A percentile compares a stretch with the other conserved stretches of the same genome.
These are phyloP conservation scores for Ctena decussata DNA, from an alignment of 2,888 invertebrate genomes.

Conservation along the genomic window DNA sequence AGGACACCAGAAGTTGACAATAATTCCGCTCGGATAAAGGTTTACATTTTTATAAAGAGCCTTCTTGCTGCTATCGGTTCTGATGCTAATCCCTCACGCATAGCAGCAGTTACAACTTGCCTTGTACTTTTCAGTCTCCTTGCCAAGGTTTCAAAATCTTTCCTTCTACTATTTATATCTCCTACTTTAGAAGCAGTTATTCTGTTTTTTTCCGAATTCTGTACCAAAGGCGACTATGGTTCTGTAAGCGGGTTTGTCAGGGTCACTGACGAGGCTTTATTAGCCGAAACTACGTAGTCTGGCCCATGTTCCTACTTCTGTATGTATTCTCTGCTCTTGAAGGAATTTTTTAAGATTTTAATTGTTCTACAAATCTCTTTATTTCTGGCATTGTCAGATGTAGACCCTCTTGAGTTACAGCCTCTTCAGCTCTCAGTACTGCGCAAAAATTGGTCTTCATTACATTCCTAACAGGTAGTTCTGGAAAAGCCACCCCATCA, in stretches of 20 bases:
- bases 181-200: not conserved
- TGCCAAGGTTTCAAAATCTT: not conserved
- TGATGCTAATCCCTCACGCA: not conserved
- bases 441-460: not conserved
- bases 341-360: no score
- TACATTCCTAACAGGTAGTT: not conserved
- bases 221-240: slow-evolving; percentile 17
- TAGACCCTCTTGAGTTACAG: not conserved
- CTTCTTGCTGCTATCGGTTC: slow-evolving; percentile 17
- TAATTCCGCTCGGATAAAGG: slow-evolving; percentile 41
- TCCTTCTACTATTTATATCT: not conserved
- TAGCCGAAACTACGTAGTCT: no score
- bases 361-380: not conserved
- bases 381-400: not conserved
- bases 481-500: not conserved
- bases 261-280: no score
- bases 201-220: not conserved
- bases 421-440: not conserved
- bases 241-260: slow-evolving; percentile 18
- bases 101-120: not conserved
- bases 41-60: slow-evolving; percentile 7
- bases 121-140: not conserved
- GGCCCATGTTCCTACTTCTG: no score
- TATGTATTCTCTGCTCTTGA: no score
- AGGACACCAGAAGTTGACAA: slow-evolving; percentile 17